These are phyloP conservation scores for Streblospio benedicti DNA, from an alignment of 1,140 invertebrate species.

Conservation along the genomic window DNA sequence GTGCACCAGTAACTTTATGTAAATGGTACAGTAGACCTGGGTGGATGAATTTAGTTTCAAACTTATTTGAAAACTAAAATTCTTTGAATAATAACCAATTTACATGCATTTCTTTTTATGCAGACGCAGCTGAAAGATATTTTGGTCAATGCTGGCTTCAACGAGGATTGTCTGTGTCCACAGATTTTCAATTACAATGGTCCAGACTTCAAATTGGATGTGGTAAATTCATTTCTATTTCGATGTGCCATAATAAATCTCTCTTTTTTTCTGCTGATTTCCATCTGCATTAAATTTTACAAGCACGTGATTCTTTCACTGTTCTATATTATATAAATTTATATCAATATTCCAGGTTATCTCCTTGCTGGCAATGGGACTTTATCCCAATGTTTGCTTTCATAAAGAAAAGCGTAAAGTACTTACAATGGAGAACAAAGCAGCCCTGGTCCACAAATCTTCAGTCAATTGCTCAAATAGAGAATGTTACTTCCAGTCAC, in stretches of 20 bases:
- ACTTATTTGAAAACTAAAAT: no score
- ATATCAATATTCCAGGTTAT: conserved; percentile 46
- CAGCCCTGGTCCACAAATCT: conserved; percentile 88
- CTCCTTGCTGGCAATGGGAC: conserved; percentile 75
- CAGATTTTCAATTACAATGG: conserved; percentile 63
- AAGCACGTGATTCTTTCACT: no score
- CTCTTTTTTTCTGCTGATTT: no score
- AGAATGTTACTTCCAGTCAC: conserved; percentile 77
- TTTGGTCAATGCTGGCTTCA: conserved; percentile 77
- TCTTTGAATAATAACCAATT: no score
- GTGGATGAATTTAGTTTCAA: no score
- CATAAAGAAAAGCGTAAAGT: conserved; percentile 94
- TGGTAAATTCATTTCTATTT: conserved; percentile 55
- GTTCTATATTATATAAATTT: not conserved
- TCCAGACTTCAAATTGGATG: conserved; percentile 71
- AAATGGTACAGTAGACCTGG: no score
- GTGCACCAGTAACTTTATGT: no score
- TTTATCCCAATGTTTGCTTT: conserved; percentile 93
- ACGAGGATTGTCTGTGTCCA: conserved; percentile 71
- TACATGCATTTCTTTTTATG: conserved; percentile 24
- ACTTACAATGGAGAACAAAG: conserved; percentile 86
- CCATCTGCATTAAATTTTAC: no score
- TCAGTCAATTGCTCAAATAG: conserved; percentile 85
- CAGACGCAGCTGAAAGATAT: conserved; percentile 74
- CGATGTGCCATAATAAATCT: no score